These are phyloP conservation scores for Electrona antarctica DNA, from an alignment of 2,113 vertebrate species.

Conservation along the genomic window DNA sequence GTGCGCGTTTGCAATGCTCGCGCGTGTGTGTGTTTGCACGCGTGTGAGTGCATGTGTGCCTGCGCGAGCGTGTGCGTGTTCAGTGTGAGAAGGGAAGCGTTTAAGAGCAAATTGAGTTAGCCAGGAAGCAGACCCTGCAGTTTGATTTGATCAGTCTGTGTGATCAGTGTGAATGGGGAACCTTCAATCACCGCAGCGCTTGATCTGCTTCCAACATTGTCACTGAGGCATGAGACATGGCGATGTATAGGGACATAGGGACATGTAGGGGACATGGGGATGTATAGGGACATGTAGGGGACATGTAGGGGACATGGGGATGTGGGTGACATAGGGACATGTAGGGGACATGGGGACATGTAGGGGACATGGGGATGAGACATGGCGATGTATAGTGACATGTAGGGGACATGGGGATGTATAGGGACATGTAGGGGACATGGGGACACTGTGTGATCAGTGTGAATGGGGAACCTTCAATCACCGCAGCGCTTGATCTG, in stretches of 20 bases:
- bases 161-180: conserved; percentile 73
- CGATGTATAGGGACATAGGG: conserved; percentile 12
- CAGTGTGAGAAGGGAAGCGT: conserved; percentile 67
- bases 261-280: conserved; percentile 1
- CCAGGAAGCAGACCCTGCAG: conserved; percentile 70
- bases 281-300: not conserved
- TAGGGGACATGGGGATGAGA: too few species aligned
- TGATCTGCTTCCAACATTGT: conserved; percentile 52
- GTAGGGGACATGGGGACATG: too few species aligned
- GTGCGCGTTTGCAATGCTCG: not conserved
- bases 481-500: conserved; percentile 57
- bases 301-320: too few species aligned
- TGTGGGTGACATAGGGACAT: too few species aligned
- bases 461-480: conserved; percentile 66
- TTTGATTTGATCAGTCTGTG: conserved; percentile 75
- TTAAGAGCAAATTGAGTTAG: conserved; percentile 72
- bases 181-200: conserved; percentile 60
- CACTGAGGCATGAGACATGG: conserved; percentile 22
- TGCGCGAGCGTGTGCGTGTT: conserved; percentile 11
- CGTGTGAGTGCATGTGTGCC: conserved; percentile 7
- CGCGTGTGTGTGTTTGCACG: not conserved
- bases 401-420: too few species aligned
- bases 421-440: too few species aligned
- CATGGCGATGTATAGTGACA: too few species aligned
- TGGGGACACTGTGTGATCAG: conserved; percentile 76